Evolutionary conservation across 2,888 invertebrate genomes (phyloP).

Genomic region (Pachliopta kotzebuea): DNA sequence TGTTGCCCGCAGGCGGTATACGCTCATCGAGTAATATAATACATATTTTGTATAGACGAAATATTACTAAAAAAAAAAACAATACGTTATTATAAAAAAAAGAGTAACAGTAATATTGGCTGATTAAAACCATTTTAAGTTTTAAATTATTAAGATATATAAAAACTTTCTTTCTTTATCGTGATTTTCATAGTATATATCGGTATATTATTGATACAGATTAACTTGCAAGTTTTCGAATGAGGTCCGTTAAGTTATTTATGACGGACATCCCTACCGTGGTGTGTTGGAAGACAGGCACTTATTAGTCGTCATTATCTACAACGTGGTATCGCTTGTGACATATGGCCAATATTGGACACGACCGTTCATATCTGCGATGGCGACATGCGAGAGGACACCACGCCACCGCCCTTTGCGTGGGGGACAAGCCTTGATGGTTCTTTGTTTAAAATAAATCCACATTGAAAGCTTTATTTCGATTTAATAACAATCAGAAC

Average conservation of each 20-base stretch:
- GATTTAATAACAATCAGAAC: background rate
- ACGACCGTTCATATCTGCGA: conserved; percentile 55
- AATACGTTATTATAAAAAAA: too few relatives aligned
- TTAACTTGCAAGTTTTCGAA: background rate
- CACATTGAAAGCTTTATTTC: conserved; percentile 7
- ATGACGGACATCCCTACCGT: conserved; percentile 50
- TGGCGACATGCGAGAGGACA: conserved; percentile 59
- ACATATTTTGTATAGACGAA: too few relatives aligned
- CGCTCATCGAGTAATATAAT: conserved; percentile 22
- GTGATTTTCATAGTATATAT: background rate
- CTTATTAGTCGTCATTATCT: conserved; percentile 78
- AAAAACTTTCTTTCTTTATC: too few relatives aligned
- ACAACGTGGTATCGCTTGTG: conserved; percentile 66
- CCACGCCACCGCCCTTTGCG: conserved; percentile 56
- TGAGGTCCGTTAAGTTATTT: conserved; percentile 19
- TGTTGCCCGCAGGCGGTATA: conserved; percentile 33
- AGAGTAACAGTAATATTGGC: too few relatives aligned
- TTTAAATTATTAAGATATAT: too few relatives aligned
- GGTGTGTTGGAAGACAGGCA: conserved; percentile 72
- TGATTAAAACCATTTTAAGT: too few relatives aligned
- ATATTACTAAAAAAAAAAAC: too few relatives aligned
- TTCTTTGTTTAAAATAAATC: conserved; percentile 43
- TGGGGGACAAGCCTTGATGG: conserved; percentile 61
- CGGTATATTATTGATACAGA: background rate
- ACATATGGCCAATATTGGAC: conserved; percentile 77